Evolutionary conservation across 1,140 invertebrate genomes (phyloP), one percentile per base, ranked within the genome.

Genomic region (Venustaconcha ellipsiformis): DNA sequence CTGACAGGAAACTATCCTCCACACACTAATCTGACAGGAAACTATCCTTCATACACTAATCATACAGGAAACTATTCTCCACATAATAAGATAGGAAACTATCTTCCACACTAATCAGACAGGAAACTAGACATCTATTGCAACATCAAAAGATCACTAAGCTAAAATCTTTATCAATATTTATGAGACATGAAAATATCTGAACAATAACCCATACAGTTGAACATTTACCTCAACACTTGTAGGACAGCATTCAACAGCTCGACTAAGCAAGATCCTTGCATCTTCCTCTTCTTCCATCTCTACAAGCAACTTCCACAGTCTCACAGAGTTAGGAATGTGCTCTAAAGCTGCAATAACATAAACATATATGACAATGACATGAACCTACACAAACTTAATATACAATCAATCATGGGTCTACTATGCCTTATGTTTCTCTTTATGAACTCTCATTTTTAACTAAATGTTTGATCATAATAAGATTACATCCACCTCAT

Each of bases 231-330:
- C 89, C 86, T 90, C 90, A 15, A 90, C 89, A 83, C 89, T 90
- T 15, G 88, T 90, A 18, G 89, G 87, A 90, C 99, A 99, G 90
- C 99, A 99, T 88, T 99, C 99, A 0, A 99, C 99, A 26, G 99
- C 98, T 82, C 98, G 92, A 74, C 96, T 97, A 1, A 99, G 90
- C 64, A 99, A 91, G 83, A 99, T 99, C 56, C 96, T 91, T 0
- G 99, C 99, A 91, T 99, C 98, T 90, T 99, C 98, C 0, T 97
- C 97, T 65, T 91, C 89, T 87, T 99, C 98, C 6, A 99, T 89
- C 87, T 99, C 98, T 0, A 99, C 97, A 0, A 98, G 97, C 0
- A 96, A 95, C 91, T 99, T 99, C 99, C 99, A 99, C 0, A 99
- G 89, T 75, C 96, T 92, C 0, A 99, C 99, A 8, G 98, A 99